Evolutionary conservation across 2,888 invertebrate species (phyloP), one percentile per base, ranked within the genome.

Genomic region (Julus scandinavius): DNA sequence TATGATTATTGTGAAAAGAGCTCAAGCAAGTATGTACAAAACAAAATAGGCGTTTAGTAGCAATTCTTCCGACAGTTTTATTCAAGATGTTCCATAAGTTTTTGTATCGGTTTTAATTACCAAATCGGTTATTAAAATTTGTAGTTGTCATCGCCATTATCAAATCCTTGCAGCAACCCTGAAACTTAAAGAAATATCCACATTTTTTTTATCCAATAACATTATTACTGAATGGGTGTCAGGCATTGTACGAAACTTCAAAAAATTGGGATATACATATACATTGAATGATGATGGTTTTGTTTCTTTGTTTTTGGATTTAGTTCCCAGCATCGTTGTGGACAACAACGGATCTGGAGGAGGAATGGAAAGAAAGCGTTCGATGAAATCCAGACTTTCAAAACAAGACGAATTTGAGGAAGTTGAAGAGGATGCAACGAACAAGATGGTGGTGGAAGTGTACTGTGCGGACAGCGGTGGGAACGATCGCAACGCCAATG

Each of bases 361-460:
- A n/a, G 89, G 89, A 63, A 89, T 89, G 89, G 89, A 89, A 84
- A 87, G 89, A 83, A 86, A 86, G 11, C 58, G 88, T 17, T 72
- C 86, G 29, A 87, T 88, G 87, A 91, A 91, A 87, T 90, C 90
- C 17, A 89, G 91, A 17, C 90, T 91, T 17, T 90, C 90, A 38
- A 92, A 92, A 90, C 92, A 92, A 90, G 91, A 91, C 41, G 89
- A 89, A 87, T 89, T 89, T 86, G 89, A 89, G n/a, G 92, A 92
- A 90, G 91, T 92, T 29, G 92, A 92, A 87, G 91, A 91, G 50
- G 91, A 91, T 86, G 85, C 54, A 80, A 63, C 40, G 88, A 80
- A 29, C 20, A 72, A 41, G 88, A 63, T 54, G 86, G 72, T 50
- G 41, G 72, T 72, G 86, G 85, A 20, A 29, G 87, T 87, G 58